Percentiles rank a stretch among this genome's conserved stretches.
These are phyloP conservation scores for Zootermopsis nevadensis DNA, from an alignment of 2,888 invertebrate species.

Conservation along the genomic window DNA sequence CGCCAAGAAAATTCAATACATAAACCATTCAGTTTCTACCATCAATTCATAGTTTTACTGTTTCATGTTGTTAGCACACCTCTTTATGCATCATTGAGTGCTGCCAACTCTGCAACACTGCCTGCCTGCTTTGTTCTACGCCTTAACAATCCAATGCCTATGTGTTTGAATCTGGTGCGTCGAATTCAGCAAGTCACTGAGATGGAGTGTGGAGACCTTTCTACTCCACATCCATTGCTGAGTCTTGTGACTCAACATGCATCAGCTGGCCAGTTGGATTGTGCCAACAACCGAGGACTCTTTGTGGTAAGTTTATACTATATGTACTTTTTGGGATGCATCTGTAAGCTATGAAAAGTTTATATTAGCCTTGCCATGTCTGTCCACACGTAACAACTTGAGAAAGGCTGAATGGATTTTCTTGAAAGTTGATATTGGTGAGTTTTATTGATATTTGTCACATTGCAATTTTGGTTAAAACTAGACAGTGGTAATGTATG, in stretches of 20 bases:
- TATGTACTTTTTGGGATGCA: too few relatives aligned
- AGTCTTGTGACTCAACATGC: constrained; percentile 83
- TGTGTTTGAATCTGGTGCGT: constrained; percentile 81
- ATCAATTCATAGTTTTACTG: neutral
- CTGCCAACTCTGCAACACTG: constrained; percentile 87
- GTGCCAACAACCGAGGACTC: constrained; percentile 79
- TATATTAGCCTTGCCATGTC: too few relatives aligned
- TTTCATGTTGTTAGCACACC: constrained; percentile 71
- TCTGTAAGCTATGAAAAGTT: too few relatives aligned
- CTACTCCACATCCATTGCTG: constrained; percentile 73
- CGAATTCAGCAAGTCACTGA: constrained; percentile 74
- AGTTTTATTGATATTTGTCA: too few relatives aligned
- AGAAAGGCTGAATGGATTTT: too few relatives aligned
- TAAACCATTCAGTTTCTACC: too few relatives aligned
- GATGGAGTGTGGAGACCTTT: constrained; percentile 69
- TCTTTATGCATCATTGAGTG: constrained; percentile 81
- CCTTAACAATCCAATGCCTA: constrained; percentile 86
- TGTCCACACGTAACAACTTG: too few relatives aligned
- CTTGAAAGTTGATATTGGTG: too few relatives aligned
- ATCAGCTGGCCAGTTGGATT: constrained; percentile 79
- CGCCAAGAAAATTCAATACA: too few relatives aligned
- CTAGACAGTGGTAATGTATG: too few relatives aligned
- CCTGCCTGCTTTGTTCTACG: constrained; percentile 91
- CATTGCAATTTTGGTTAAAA: too few relatives aligned
- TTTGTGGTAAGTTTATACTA: constrained; percentile 77